phyloP scores from a whole-genome alignment of 2,888 invertebrate species.

The Eurytoma californica region DNA sequence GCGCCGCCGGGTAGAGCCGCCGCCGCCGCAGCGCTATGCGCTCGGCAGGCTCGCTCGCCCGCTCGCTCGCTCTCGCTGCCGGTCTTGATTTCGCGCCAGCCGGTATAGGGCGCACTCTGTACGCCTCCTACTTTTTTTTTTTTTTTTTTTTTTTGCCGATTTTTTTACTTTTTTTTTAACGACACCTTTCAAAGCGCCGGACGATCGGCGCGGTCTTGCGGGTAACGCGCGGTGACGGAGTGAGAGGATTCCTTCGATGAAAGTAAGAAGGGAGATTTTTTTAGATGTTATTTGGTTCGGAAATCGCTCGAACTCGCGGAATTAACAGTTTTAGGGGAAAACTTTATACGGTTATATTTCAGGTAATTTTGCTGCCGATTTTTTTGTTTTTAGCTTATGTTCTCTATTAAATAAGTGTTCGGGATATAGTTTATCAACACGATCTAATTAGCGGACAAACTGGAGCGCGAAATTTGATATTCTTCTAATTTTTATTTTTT shows the following conservation, averaged over 20 bases:
- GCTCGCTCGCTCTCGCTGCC: constrained; percentile 20
- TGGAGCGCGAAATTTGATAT: too few species aligned
- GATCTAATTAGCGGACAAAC: too few species aligned
- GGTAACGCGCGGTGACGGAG: not conserved
- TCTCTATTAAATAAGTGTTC: too few species aligned
- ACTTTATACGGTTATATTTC: too few species aligned
- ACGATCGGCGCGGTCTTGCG: constrained; percentile 9
- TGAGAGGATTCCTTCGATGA: not conserved
- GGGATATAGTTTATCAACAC: too few species aligned
- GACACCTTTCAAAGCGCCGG: not conserved
- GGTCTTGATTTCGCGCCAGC: constrained; percentile 47
- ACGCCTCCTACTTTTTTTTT: not conserved
- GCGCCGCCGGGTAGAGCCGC: constrained; percentile 7
- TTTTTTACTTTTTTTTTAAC: not conserved
- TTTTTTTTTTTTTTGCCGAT: constrained; percentile 1
- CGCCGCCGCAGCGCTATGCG: constrained; percentile 13
- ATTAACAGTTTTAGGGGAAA: too few species aligned
- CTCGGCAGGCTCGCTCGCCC: not conserved
- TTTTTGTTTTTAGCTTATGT: too few species aligned
- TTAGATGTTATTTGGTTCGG: not conserved
- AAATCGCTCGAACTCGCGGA: not conserved
- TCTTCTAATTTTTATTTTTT: too few species aligned
- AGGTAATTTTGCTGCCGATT: too few species aligned
- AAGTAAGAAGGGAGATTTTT: constrained; percentile 1
- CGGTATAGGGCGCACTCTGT: not conserved